These are phyloP conservation scores for Hydriomena furcata DNA, from an alignment of 2,888 invertebrate species.

Conservation along the genomic window DNA sequence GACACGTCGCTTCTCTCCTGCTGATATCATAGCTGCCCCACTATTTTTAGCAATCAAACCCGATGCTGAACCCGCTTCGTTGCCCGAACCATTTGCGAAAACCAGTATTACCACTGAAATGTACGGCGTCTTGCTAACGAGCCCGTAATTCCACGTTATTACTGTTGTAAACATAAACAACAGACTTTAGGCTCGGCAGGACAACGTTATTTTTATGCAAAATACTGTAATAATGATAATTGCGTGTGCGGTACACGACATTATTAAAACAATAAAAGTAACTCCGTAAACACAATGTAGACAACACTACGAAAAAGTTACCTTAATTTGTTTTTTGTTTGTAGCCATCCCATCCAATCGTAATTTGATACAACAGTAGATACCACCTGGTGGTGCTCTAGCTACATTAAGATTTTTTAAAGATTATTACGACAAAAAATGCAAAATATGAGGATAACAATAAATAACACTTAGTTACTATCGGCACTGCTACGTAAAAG, in stretches of 20 bases:
- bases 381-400: conserved; percentile 57
- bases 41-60: conserved; percentile 78
- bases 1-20: conserved; percentile 37
- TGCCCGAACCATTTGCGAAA: conserved; percentile 49
- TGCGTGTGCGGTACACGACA: conserved; percentile 13
- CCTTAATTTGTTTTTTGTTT: conserved; percentile 7
- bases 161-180: conserved; percentile 38
- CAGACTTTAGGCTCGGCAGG: conserved; percentile 25
- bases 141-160: conserved; percentile 40
- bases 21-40: conserved; percentile 37
- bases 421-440: conserved; percentile 58
- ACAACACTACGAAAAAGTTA: conserved; percentile 8
- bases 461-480: conserved; percentile 58
- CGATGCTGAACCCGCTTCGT: conserved; percentile 38
- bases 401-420: conserved; percentile 57
- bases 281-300: conserved; percentile 14
- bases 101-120: conserved; percentile 47
- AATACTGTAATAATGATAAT: conserved; percentile 33
- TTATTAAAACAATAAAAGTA: conserved; percentile 10
- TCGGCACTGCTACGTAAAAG: conserved; percentile 50
- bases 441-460: conserved; percentile 47
- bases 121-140: conserved; percentile 47
- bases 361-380: conserved; percentile 67
- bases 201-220: conserved; percentile 27
- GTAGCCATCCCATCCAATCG: conserved; percentile 38